Evolutionary conservation across 2,113 vertebrate genomes (phyloP).

Genomic region (Microtus pennsylvanicus): DNA sequence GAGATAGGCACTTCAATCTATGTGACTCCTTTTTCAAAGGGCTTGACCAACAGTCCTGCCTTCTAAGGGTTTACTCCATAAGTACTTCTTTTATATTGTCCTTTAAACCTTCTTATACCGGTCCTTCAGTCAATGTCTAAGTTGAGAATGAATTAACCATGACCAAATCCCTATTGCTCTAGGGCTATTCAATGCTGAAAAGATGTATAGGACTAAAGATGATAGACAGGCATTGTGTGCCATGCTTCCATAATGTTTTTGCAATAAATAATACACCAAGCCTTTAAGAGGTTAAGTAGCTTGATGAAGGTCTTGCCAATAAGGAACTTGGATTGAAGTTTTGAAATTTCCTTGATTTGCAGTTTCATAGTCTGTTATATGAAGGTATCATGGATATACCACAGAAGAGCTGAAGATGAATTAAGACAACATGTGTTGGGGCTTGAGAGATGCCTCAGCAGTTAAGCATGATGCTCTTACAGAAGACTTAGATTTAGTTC

Average conservation of each 20-base stretch:
- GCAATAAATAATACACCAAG: not conserved
- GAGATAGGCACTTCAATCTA: not conserved
- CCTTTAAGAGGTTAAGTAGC: not conserved
- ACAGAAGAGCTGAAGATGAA: not conserved
- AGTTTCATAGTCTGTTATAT: conserved; percentile 6
- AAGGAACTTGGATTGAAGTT: not conserved
- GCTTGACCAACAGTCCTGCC: not conserved
- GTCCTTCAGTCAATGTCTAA: not conserved
- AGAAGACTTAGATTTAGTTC: not conserved
- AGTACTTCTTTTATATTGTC: not conserved
- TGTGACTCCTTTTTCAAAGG: not conserved
- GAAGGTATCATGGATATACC: not conserved
- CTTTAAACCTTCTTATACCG: not conserved
- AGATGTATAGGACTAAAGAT: not conserved
- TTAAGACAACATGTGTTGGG: not conserved
- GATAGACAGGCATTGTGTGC: not conserved
- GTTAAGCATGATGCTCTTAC: too few species aligned
- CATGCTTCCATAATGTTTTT: not conserved
- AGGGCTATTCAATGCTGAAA: not conserved
- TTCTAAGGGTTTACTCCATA: not conserved
- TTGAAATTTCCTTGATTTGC: not conserved
- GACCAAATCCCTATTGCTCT: not conserved
- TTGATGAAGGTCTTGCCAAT: not conserved
- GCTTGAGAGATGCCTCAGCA: not conserved
- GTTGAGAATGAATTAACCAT: not conserved